Evolutionary conservation across 2,113 vertebrate genomes (phyloP).

Genomic region (Pantherophis guttatus): DNA sequence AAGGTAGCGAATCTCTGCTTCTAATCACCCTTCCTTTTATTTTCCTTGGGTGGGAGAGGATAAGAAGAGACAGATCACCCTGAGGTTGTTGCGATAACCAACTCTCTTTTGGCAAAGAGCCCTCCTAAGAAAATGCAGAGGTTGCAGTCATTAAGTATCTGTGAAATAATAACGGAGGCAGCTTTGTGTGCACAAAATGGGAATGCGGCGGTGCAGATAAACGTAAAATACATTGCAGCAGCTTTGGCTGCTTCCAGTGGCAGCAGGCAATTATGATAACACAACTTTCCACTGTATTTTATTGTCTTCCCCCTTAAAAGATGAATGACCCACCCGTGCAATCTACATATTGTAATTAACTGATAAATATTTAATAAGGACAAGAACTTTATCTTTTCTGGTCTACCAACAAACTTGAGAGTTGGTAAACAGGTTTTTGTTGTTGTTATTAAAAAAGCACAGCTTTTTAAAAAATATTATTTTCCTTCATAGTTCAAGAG

Average conservation of each 20-base stretch:
- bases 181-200: constrained; percentile 30
- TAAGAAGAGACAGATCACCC: background rate
- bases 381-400: constrained; percentile 46
- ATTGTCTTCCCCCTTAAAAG: constrained; percentile 53
- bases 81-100: constrained; percentile 5
- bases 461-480: background rate
- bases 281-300: constrained; percentile 44
- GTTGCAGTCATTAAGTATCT: constrained; percentile 17
- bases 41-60: background rate
- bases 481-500: background rate
- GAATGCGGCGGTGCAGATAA: constrained; percentile 31
- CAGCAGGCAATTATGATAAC: constrained; percentile 60
- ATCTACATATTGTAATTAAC: constrained; percentile 54
- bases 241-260: constrained; percentile 57
- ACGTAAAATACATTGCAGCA: constrained; percentile 51
- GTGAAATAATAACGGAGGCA: constrained; percentile 15
- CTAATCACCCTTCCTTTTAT: background rate
- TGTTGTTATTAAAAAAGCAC: background rate
- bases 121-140: constrained; percentile 9
- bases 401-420: constrained; percentile 51
- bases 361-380: constrained; percentile 53
- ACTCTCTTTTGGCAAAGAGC: constrained; percentile 5
- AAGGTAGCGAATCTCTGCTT: background rate
- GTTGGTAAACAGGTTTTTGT: constrained; percentile 15
- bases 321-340: constrained; percentile 53